A percentile compares a stretch with the other conserved stretches of the same genome.
phyloP scores from a whole-genome alignment of 2,113 vertebrate genomes.

The Lipophrys pholis region DNA sequence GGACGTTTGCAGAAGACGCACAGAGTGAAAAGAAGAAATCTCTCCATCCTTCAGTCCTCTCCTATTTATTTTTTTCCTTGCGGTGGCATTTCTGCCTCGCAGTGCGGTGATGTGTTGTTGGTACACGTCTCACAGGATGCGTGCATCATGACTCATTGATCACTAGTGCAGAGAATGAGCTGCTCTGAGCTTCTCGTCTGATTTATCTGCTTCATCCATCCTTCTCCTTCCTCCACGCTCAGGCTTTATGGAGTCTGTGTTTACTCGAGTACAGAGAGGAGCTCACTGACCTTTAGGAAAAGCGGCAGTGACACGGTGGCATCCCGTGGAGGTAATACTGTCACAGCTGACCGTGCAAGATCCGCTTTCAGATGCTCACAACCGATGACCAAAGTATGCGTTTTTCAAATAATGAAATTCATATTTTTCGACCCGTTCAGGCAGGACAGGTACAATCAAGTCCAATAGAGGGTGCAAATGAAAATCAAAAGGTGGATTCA shows the following conservation, averaged over 20 bases:
- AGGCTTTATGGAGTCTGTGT: not conserved
- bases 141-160: conserved; percentile 7
- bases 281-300: conserved; percentile 7
- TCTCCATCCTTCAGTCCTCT: not conserved
- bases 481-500: too few species aligned
- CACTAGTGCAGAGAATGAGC: not conserved
- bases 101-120: not conserved
- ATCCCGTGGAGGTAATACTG: not conserved
- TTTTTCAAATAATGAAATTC: too few species aligned
- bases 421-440: too few species aligned
- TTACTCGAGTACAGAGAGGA: conserved; percentile 5
- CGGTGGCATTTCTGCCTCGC: not conserved
- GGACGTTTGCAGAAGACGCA: not conserved
- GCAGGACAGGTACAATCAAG: too few species aligned
- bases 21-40: not conserved
- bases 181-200: not conserved
- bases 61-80: not conserved
- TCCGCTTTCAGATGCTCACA: not conserved
- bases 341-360: not conserved
- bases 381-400: too few species aligned
- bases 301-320: not conserved
- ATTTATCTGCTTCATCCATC: not conserved
- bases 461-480: too few species aligned
- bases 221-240: not conserved
- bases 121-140: not conserved